Base-by-base conservation (phyloP, 2,113 vertebrate species). In the Tinamus guttatus region DNA sequence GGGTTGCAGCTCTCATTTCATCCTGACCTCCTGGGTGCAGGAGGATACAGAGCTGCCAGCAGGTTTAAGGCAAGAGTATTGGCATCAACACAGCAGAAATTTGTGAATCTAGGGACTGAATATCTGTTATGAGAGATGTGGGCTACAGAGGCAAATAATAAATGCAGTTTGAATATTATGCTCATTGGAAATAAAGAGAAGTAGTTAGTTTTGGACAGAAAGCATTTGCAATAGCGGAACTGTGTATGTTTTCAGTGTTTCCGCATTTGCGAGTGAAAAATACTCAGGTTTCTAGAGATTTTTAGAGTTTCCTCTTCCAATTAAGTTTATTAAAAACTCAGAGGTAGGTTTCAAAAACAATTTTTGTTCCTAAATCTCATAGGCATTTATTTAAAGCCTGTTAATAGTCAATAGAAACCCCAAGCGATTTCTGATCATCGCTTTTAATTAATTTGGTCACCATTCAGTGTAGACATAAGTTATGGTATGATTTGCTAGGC, bases 81-180 rank as follows among this genome's bases (percentile, higher is more conserved):
- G 96, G 95, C 95, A 94, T 96, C 94, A 69, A 84, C 92, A 97
- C 94, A 95, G 94, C 85, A 81, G 88, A 95, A 97, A 96, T 91
- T 91, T 97, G 94, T 94, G 93, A 94, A 87, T 89, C 81, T 89
- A 90, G 96, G 94, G 70, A 92, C 90, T 87, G 52, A 94, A 92
- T 90, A 83, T 96, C 93, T 95, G 90, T 79, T 69, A 90, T 94
- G 95, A 94, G 93, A 88, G 92, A 94, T 96, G 95, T 97, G 96
- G 93, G 88, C 81, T 94, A 73, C 83, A 94, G 88, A 96, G 84
- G 94, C 94, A 96, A 97, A 97, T 96, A 97, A 92, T 92, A 96
- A 93, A 95, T 90, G 85, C 88, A 93, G 70, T 94, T 95, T 89
- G 90, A 95, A 93, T 95, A 71, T 90, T 96, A 86, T 49, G 68